Evolutionary conservation across 2,888 invertebrate species (phyloP).

Genomic region (Drosophila pseudotalamancana): DNA sequence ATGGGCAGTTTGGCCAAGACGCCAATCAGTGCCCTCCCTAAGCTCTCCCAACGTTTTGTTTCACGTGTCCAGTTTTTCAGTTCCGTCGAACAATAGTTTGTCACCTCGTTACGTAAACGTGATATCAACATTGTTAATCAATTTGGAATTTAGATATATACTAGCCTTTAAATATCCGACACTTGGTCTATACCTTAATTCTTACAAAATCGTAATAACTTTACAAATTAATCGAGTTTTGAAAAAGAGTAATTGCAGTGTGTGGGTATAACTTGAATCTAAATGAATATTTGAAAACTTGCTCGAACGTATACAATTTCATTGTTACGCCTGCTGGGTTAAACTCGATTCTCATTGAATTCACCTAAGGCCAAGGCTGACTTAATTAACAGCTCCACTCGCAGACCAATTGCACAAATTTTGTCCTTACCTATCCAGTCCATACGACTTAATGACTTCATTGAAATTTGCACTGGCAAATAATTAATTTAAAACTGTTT

Average conservation of each 20-base stretch:
- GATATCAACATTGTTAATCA: slow-evolving; percentile 31
- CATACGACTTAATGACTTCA: slow-evolving; percentile 74
- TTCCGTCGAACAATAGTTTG: slow-evolving; percentile 23
- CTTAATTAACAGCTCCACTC: slow-evolving; percentile 31
- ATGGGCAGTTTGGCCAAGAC: slow-evolving; percentile 36
- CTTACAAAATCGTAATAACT: slow-evolving; percentile 2
- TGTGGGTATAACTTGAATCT: slow-evolving; percentile 27
- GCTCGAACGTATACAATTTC: neutral
- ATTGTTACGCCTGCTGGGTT: slow-evolving; percentile 10
- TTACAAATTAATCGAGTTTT: slow-evolving; percentile 9
- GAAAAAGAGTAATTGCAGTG: slow-evolving; percentile 19
- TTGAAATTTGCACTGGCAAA: slow-evolving; percentile 77
- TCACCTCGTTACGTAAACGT: slow-evolving; percentile 29
- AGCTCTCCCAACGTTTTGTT: slow-evolving; percentile 43
- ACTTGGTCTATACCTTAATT: neutral
- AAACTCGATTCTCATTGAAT: neutral
- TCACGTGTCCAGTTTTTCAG: slow-evolving; percentile 34
- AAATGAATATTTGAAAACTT: slow-evolving; percentile 12
- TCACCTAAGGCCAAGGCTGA: slow-evolving; percentile 1
- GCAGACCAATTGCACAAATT: slow-evolving; percentile 12
- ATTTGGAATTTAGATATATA: slow-evolving; percentile 18
- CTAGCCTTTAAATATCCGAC: neutral
- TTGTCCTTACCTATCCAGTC: neutral
- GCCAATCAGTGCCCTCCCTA: slow-evolving; percentile 30
- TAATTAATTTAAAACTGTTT: slow-evolving; percentile 78